Conservation (phyloP, 2,797 vertebrate genomes). For the Muscicapa comitata region DNA sequence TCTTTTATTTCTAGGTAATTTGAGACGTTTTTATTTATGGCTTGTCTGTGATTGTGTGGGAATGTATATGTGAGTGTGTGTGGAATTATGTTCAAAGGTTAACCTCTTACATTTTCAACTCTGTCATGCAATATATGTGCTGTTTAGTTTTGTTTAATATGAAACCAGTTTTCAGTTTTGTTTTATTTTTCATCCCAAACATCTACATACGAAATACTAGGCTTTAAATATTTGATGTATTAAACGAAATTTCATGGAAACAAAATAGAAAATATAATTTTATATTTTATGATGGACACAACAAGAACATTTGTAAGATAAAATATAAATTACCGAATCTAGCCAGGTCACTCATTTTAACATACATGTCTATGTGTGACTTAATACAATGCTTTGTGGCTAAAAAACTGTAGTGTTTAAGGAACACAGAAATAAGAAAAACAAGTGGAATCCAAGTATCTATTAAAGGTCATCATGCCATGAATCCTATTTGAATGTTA, state of each 20-base stretch:
- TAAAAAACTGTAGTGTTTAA: background rate
- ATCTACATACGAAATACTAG: background rate
- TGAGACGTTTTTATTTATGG: slow-evolving; percentile 49
- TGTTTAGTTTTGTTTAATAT: background rate
- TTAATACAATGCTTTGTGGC: background rate
- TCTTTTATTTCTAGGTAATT: slow-evolving; percentile 64
- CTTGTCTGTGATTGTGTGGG: slow-evolving; percentile 27
- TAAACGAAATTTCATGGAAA: background rate
- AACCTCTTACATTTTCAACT: background rate
- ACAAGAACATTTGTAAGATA: background rate
- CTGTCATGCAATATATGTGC: background rate
- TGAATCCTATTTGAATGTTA: background rate
- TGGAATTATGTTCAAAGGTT: background rate
- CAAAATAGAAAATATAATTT: background rate
- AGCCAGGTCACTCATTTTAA: background rate
- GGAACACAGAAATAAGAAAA: background rate
- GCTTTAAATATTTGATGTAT: background rate
- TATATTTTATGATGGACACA: background rate
- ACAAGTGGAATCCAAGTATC: background rate
- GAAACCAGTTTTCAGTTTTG: background rate
- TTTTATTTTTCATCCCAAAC: background rate
- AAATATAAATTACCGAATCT: background rate
- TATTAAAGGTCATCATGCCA: background rate
- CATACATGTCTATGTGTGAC: accelerated
- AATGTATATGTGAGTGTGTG: background rate